Conservation (phyloP, 1,140 invertebrate species). For the Pachypsylla venusta region DNA sequence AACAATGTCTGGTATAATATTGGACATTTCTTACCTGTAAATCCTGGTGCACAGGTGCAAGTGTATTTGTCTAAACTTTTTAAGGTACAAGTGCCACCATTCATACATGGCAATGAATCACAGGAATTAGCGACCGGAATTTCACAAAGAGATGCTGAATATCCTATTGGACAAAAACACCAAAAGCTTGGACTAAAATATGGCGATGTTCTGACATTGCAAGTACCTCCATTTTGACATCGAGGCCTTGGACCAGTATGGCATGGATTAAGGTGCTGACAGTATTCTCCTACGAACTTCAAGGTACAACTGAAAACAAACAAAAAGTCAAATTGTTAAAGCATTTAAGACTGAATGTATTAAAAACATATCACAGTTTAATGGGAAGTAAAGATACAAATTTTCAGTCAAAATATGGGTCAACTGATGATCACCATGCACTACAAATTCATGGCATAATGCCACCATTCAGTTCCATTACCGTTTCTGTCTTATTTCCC, state of each 20-base stretch:
- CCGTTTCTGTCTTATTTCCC: no score
- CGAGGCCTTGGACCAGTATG: conserved; percentile 57
- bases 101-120: conserved; percentile 68
- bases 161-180: conserved; percentile 79
- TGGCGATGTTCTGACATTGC: conserved; percentile 53
- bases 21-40: conserved; percentile 55
- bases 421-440: no score
- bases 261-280: conserved; percentile 84
- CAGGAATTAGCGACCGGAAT: conserved; percentile 78
- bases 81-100: conserved; percentile 70
- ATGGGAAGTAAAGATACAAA: no score
- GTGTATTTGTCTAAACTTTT: conserved; percentile 59
- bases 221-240: conserved; percentile 86
- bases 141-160: conserved; percentile 83
- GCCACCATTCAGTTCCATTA: no score
- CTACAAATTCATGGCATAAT: no score
- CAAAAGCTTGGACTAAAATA: conserved; percentile 55
- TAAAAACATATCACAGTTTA: no score
- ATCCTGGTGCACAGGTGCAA: conserved; percentile 69
- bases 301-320: conserved; percentile 80
- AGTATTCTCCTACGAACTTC: conserved; percentile 83
- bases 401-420: no score
- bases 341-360: no score
- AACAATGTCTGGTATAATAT: not conserved
- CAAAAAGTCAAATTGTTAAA: no score